Evolutionary conservation across 2,888 invertebrate species (phyloP).

Genomic region (Pelosia muscerda): DNA sequence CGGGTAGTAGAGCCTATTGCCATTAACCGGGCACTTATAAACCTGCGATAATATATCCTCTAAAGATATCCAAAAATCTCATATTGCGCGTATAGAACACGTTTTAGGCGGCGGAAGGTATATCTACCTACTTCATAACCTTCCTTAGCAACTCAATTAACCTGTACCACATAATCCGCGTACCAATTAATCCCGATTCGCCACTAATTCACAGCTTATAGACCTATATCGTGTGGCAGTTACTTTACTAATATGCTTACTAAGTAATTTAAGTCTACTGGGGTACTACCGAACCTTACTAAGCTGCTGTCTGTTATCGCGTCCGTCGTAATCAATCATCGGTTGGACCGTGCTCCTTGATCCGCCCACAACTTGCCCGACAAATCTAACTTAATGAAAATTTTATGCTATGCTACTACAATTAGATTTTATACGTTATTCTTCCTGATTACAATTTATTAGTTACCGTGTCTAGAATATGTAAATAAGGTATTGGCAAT

Average conservation of each 20-base stretch:
- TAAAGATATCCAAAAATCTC: no score
- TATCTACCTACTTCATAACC: no score
- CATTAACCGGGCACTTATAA: no score
- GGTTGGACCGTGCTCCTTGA: slow-evolving; percentile 5
- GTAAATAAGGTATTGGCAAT: slow-evolving; percentile 23
- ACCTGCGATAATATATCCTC: no score
- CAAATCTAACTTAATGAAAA: slow-evolving; percentile 32
- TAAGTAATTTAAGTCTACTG: slow-evolving; percentile 29
- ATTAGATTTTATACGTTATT: slow-evolving; percentile 37
- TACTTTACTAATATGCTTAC: slow-evolving; percentile 17
- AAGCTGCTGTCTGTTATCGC: slow-evolving; percentile 36
- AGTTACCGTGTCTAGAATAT: slow-evolving; percentile 48
- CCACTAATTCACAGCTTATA: background rate
- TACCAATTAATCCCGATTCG: background rate
- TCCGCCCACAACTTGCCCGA: slow-evolving; percentile 17
- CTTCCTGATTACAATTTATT: slow-evolving; percentile 53
- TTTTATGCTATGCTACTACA: slow-evolving; percentile 20
- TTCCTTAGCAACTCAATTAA: background rate
- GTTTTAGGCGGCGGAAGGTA: no score
- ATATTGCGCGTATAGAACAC: no score
- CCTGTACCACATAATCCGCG: background rate
- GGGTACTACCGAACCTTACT: slow-evolving; percentile 26
- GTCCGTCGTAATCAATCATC: slow-evolving; percentile 46
- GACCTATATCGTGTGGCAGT: slow-evolving; percentile 2
- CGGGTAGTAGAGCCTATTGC: no score